These are phyloP conservation scores for Loripinus fragilis DNA, from an alignment of 2,888 invertebrate genomes.

Conservation along the genomic window DNA sequence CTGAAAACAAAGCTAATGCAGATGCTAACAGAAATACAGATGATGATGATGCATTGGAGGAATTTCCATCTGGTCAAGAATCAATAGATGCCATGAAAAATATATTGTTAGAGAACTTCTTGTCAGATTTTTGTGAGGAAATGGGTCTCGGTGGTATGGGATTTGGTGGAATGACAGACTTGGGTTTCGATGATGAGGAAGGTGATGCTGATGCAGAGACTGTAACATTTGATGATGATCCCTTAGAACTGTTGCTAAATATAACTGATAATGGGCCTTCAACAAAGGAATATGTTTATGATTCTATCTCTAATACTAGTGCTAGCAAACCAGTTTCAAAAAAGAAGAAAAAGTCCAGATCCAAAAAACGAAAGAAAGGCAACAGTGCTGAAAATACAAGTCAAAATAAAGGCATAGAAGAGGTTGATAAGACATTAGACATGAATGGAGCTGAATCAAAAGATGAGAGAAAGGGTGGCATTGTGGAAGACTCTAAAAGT, in stretches of 20 bases:
- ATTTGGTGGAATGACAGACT: neutral
- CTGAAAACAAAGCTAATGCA: neutral
- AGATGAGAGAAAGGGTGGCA: conserved; percentile 34
- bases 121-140: conserved; percentile 17
- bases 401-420: conserved; percentile 30
- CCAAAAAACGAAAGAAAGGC: conserved; percentile 11
- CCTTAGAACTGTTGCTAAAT: neutral
- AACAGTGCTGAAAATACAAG: conserved; percentile 27
- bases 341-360: conserved; percentile 9
- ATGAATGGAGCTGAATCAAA: neutral
- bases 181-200: conserved; percentile 5
- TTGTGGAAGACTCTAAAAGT: neutral
- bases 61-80: neutral
- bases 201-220: conserved; percentile 5
- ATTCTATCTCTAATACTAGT: neutral
- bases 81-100: conserved; percentile 13
- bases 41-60: neutral
- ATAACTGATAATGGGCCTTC: neutral
- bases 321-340: neutral
- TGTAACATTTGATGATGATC: conserved; percentile 32
- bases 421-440: neutral
- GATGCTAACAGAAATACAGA: neutral
- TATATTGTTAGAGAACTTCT: neutral
- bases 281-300: neutral
- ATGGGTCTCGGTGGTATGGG: neutral